Evolutionary conservation across 1,140 invertebrate species (phyloP), one percentile per base, ranked within the genome.

Genomic region (Drosophila punjabiensis): DNA sequence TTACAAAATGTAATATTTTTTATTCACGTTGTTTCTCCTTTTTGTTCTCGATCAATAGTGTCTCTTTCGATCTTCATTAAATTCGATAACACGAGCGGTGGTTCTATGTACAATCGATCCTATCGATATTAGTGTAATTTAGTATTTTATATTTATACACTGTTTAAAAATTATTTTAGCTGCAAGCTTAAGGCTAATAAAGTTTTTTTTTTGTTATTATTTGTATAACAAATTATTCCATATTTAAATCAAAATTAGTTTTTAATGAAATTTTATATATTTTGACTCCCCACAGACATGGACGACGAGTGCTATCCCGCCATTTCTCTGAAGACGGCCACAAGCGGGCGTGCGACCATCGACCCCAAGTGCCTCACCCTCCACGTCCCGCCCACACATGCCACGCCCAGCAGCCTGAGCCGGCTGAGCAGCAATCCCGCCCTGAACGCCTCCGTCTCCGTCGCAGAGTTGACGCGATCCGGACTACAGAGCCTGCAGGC

Each of bases 291-390:
- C 33, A 1, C 93, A 97, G 97, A 97, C 84, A 96, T 97, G 95
- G 96, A 97, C 91, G 96, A 97, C 68, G 97, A 97, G 89, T 97
- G 96, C 92, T 97, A 96, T 91, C 95, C 96, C 37, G 95, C 95
- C 14, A 96, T 97, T 80, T 95, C 96, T 47, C 94, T 96, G 92
- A 96, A 95, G 61, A 95, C 94, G 55, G 94, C 82, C 35, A 91
- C 86, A 48, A 90, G 75, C 93, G 87, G 87, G 58, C 43, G 79
- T 55, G 81, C 93, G 41, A 89, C 82, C 59, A 82, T 92, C 59
- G 89, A 93, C 78, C 92, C 92, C 41, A 93, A 91, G 78, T 87
- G 82, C 78, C 77, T 91, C 10, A 90, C 78, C 65, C 78, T 91
- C 20, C 82, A 90, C 66, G 68, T 79, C 73, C 84, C 89, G 68